Percentiles rank a stretch among this genome's conserved stretches.
These are phyloP conservation scores for Sitobion miscanthi DNA, from an alignment of 1,140 invertebrate species.

Conservation along the genomic window DNA sequence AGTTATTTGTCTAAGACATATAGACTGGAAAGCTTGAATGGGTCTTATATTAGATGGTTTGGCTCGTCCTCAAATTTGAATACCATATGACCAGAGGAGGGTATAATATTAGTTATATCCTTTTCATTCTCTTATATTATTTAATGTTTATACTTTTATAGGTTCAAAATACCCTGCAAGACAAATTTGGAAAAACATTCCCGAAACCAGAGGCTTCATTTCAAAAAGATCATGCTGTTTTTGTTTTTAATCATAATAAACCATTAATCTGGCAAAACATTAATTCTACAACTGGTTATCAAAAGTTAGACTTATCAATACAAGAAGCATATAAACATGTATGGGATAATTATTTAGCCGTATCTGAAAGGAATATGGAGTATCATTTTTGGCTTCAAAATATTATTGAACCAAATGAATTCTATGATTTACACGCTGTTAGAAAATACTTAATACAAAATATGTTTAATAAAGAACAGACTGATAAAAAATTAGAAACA, in stretches of 20 bases:
- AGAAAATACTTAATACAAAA: conserved; percentile 29
- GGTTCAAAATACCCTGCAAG: background rate
- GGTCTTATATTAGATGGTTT: too few species aligned
- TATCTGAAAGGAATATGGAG: background rate
- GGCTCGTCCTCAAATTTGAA: too few species aligned
- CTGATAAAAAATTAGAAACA: background rate
- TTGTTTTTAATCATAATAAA: background rate
- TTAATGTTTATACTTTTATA: background rate
- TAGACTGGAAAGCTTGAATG: too few species aligned
- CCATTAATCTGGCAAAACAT: background rate
- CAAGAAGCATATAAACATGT: background rate
- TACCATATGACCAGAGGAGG: too few species aligned
- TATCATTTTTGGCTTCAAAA: conserved; percentile 33
- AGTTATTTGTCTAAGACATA: too few species aligned
- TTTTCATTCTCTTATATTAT: background rate
- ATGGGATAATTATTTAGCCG: background rate
- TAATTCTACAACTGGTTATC: background rate
- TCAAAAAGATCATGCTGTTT: background rate
- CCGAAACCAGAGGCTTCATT: background rate
- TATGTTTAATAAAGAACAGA: background rate
- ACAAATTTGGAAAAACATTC: background rate
- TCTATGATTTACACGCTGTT: background rate
- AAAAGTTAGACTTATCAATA: conserved; percentile 3
- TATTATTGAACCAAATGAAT: conserved; percentile 22
- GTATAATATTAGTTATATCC: background rate